These are phyloP conservation scores for Mastomys coucha DNA, from an alignment of 2,113 vertebrate genomes.

Conservation along the genomic window DNA sequence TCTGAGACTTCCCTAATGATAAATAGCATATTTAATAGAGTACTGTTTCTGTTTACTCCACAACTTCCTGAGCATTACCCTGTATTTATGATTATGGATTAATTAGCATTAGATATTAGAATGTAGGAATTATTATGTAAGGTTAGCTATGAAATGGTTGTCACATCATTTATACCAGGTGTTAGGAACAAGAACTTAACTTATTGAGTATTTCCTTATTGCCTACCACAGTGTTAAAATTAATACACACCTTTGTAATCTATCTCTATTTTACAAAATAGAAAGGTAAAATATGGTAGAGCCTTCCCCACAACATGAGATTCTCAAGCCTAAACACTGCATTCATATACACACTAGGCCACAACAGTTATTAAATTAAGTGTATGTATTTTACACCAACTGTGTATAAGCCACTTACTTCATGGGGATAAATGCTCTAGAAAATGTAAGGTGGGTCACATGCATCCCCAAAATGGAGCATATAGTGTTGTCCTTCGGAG, in stretches of 20 bases:
- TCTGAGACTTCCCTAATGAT: background rate
- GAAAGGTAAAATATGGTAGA: background rate
- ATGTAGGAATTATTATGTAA: background rate
- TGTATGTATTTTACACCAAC: background rate
- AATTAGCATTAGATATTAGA: background rate
- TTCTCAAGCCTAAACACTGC: background rate
- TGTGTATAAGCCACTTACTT: background rate
- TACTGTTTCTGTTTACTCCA: background rate
- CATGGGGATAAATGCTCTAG: background rate
- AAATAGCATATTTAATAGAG: background rate
- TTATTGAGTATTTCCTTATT: constrained; percentile 4
- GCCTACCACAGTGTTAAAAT: background rate
- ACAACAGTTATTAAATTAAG: background rate
- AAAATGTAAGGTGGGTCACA: background rate
- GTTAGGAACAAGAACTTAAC: background rate
- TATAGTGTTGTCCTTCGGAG: background rate
- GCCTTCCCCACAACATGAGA: background rate
- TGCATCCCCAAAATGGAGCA: background rate
- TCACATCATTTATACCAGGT: background rate
- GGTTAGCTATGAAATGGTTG: background rate
- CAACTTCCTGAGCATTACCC: background rate
- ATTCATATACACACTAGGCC: background rate
- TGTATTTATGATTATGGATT: background rate
- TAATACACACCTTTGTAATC: background rate
- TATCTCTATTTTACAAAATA: background rate